These are phyloP conservation scores for Mystacornis crossleyi DNA, from an alignment of 2,113 vertebrate species.

Conservation along the genomic window DNA sequence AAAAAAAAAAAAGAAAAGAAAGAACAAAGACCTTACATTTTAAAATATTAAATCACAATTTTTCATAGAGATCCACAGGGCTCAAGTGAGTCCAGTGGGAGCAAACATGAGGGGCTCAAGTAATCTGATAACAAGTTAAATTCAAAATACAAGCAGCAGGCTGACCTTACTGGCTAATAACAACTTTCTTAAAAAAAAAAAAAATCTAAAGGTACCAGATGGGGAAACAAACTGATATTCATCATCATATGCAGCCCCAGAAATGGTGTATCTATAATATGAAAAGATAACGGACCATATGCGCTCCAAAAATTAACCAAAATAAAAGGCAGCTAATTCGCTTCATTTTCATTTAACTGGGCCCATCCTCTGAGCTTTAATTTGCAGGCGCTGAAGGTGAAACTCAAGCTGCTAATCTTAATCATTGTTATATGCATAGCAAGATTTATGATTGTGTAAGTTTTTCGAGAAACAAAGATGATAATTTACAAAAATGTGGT, in stretches of 20 bases:
- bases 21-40: background rate
- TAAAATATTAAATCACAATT: background rate
- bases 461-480: background rate
- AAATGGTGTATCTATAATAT: background rate
- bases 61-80: background rate
- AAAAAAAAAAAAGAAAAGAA: background rate
- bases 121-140: background rate
- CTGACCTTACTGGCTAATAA: background rate
- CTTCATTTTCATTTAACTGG: slow-evolving; percentile 1
- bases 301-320: slow-evolving; percentile 1
- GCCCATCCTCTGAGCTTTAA: background rate
- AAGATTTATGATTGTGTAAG: background rate
- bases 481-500: background rate
- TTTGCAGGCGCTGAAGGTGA: background rate
- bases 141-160: background rate
- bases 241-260: background rate
- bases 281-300: background rate
- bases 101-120: background rate
- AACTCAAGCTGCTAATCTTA: background rate
- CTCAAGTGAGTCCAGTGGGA: background rate
- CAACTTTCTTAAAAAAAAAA: background rate
- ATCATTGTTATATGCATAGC: background rate
- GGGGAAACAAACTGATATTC: background rate
- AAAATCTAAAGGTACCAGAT: background rate
- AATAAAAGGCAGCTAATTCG: background rate